Evolutionary conservation across 2,113 vertebrate species (phyloP), one percentile per base, ranked within the genome.

Genomic region (Sardina pilchardus): DNA sequence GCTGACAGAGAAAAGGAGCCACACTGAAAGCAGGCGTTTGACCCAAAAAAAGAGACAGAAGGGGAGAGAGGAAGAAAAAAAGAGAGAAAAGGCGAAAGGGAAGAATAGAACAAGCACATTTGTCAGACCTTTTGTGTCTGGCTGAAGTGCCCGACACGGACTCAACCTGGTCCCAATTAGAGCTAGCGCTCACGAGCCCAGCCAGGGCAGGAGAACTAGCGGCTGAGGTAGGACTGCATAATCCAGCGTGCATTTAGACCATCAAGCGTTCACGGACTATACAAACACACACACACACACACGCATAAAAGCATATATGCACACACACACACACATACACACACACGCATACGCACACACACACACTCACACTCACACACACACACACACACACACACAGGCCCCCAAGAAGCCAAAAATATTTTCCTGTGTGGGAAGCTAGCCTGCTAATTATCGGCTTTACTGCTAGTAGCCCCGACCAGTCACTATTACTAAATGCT

Each of bases 1-100:
- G 83, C 43, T 53, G 56, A 59, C 24, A 86, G 82, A 89, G 85
- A 87, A 86, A 84, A 86, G 83, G 43, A 45, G 50, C 50, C 17
- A 53, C 4, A 14, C 50, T 53, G 50, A 53, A 53, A 19, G 50
- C 50, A 53, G 16, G 50, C 50, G 16, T 53, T 53, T 17, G 50
- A 53, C 50, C 14, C 50, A 53, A 53, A 19, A 53, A 53, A 53
- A 19, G 9, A 83, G 45, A 82, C 48, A 36, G 75, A 84, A 47
- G 47, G 81, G 45, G 2, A 63, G 56, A 42, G 67, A 89, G 86
- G 88, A 81, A 80, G 81, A 12, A 34, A 30, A 3, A 26, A 2
- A 34, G n/a, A 34, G 63, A 0, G 63, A 30, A 16, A 71, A 34
- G 34, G 63, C 0, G 10, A 71, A 30, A 71, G 4, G 10, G 63